Evolutionary conservation across 2,888 invertebrate genomes (phyloP), one percentile per base, ranked within the genome.

Genomic region (Hyalella azteca): DNA sequence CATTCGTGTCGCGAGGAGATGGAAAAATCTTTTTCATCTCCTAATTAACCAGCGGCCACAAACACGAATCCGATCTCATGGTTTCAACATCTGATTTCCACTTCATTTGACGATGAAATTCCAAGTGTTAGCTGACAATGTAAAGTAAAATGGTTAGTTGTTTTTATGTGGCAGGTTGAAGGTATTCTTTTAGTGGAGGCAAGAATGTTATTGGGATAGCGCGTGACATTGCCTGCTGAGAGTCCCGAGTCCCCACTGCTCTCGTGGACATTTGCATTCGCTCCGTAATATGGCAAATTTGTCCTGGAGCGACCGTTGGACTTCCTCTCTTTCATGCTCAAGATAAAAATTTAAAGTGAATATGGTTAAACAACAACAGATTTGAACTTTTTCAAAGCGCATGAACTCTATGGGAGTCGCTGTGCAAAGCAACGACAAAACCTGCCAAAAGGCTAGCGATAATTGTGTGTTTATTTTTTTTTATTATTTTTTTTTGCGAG

Each of bases 1-100:
- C 22, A 66, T 66, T 66, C 66, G 19, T 5, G 19, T 1, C 11
- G 15, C 29, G 19, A 3, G 36, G 66, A 66, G 5, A 29, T 29
- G 22, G 29, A 66, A 66, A 66, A 66, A 66, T 36, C 66, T 19
- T 66, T 36, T 66, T 66, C 15, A 66, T 36, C 36, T 36, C 66
- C 66, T 66, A 66, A 66, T 66, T 66, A 66, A 66, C 36, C 66
- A 7, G 39, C 15, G 66, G 66, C 36, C n/a, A 36, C 66, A 66
- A 22, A 36, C 39, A 66, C 66, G 66, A 66, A n/a, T 66, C 36
- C 19, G 32, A 66, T 66, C 66, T 66, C 19, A 36, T 22, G 36
- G 36, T 66, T 66, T 66, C 66, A 66, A 66, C 66, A 66, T 66
- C 66, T 66, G 66, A 66, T 66, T 66, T 66, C 66, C 66, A 66